These are phyloP conservation scores for Meiosimyza platycephala DNA, from an alignment of 2,888 invertebrate species.

Conservation along the genomic window DNA sequence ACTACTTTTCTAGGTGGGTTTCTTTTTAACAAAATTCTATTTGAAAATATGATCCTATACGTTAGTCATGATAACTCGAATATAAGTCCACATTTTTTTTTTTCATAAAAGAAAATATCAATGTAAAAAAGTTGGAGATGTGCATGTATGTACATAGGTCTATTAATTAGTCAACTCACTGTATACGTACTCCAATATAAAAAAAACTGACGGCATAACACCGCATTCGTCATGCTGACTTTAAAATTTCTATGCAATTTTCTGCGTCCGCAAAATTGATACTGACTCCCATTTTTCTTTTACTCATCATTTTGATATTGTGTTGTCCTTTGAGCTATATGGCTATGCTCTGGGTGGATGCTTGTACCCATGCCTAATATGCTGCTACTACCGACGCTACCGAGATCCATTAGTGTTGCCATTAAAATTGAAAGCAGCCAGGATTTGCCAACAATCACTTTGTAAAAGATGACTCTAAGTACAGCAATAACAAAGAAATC, in stretches of 20 bases:
- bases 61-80: too few species aligned
- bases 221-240: too few species aligned
- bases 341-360: background rate
- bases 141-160: too few species aligned
- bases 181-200: too few species aligned
- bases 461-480: constrained; percentile 8
- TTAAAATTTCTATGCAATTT: background rate
- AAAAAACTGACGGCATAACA: too few species aligned
- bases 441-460: constrained; percentile 6
- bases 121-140: too few species aligned
- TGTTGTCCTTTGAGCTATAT: constrained; percentile 3
- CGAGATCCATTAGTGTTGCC: constrained; percentile 18
- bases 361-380: constrained; percentile 1
- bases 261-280: background rate
- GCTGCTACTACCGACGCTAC: constrained; percentile 7
- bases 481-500: constrained; percentile 14
- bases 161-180: too few species aligned
- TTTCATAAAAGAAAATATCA: too few species aligned
- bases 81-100: too few species aligned
- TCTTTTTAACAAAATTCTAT: too few species aligned
- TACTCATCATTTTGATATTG: background rate
- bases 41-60: too few species aligned
- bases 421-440: constrained; percentile 29
- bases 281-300: background rate
- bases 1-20: too few species aligned